Base-by-base conservation (phyloP, 2,888 invertebrate species). In the Mechanitis messenoides region DNA sequence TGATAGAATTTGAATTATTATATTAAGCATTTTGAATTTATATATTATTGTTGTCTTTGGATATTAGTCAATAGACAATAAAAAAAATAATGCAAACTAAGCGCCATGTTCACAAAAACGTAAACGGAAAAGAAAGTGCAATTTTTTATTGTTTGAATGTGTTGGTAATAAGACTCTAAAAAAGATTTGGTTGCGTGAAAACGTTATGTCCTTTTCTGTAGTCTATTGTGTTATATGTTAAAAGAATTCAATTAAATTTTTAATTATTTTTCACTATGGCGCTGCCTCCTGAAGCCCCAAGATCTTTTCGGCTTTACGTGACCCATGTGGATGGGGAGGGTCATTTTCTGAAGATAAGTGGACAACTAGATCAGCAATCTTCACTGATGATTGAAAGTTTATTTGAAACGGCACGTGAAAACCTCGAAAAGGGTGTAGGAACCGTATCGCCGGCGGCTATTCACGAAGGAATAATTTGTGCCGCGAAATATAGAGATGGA, bases 291-390 rank as follows among this genome's bases (percentile, higher is more conserved):
- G 88, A 89, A 75, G 69, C 69, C 66, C 71, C 79, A 68, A 79
- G 84, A 74, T 71, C 80, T 74, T 87, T 88, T 81, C 80, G 80
- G 53, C 81, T 92, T 56, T 91, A 86, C 69, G 91, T 94, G 73
- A 94, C 94, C 66, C 92, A 92, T 83, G 91, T 95, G 67, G 94
- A 94, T 74, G 91, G 92, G 58, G 93, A 93, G 65, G 93, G 93
- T 42, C 92, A 92, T 62, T 93, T 93, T 75, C 81, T 95, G 64
- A 93, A 92, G 85, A 87, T 95, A 75, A 94, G 93, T 88, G 95
- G 94, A 38, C 95, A 95, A 80, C 83, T 91, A 0, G 92, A 93
- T 72, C 91, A 92, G 71, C 84, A 87, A 64, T 80, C 91, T 53
- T 90, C 92, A 1, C 76, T 92, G 59, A 87, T 89, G 75, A 81